phyloP scores from a whole-genome alignment of 92 coral and sea anemone species.

The Paragorgia papillata region DNA sequence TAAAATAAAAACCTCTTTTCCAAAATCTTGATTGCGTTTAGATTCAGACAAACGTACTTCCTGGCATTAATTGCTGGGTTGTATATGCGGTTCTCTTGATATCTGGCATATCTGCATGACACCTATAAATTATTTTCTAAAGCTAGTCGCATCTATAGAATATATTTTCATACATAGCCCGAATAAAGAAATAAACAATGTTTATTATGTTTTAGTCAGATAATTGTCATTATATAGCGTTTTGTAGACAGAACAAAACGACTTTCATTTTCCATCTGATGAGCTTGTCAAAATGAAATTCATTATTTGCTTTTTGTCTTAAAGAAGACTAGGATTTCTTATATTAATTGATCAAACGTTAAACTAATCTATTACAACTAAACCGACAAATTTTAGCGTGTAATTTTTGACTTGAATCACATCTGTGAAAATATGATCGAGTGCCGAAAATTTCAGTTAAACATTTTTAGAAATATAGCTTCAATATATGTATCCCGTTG shows the following conservation, averaged over 20 bases:
- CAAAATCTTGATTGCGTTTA: conserved; percentile 24
- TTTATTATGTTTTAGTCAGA: too few relatives aligned
- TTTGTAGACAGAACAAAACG: background rate
- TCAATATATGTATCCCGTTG: conserved; percentile 18
- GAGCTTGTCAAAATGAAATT: conserved; percentile 27
- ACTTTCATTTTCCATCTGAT: background rate
- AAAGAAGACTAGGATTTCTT: conserved; percentile 4
- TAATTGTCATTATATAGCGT: conserved; percentile 1
- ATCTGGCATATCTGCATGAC: conserved; percentile 23
- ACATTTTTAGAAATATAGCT: background rate
- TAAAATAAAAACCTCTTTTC: conserved; percentile 17
- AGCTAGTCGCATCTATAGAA: too few relatives aligned
- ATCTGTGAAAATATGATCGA: conserved; percentile 10
- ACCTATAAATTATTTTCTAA: background rate
- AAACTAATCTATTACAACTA: conserved; percentile 21
- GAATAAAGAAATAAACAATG: too few relatives aligned
- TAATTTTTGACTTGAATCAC: conserved; percentile 21
- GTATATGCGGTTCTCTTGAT: conserved; percentile 20
- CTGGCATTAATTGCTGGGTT: conserved; percentile 28
- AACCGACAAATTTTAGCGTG: conserved; percentile 14
- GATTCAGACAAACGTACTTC: conserved; percentile 26
- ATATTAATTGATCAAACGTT: too few relatives aligned
- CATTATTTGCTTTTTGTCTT: conserved; percentile 4
- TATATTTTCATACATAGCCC: too few relatives aligned
- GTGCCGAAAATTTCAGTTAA: background rate